phyloP scores from a whole-genome alignment of 92 coral and sea anemone species.

The Paramuricea clavata region DNA sequence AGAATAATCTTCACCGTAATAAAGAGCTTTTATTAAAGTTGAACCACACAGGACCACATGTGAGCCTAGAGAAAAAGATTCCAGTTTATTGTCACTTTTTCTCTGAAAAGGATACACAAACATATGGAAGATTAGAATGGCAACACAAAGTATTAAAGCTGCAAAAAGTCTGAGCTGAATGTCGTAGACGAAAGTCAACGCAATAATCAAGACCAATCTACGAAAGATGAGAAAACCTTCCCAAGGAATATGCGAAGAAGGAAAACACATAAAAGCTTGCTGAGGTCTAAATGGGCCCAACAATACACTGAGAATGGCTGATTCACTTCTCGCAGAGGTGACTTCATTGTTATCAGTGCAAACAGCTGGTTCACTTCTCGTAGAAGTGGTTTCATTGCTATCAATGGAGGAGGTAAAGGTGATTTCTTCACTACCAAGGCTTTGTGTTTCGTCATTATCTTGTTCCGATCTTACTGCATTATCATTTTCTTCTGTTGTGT shows the following conservation, averaged over 20 bases:
- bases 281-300: slow-evolving; percentile 28
- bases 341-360: not conserved
- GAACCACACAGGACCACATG: no score
- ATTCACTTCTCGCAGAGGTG: not conserved
- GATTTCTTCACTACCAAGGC: no score
- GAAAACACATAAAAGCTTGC: slow-evolving; percentile 15
- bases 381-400: not conserved
- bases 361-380: not conserved
- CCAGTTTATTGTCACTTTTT: not conserved
- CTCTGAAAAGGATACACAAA: not conserved
- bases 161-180: not conserved
- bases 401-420: not conserved
- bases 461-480: not conserved
- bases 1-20: no score
- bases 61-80: not conserved
- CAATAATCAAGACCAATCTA: slow-evolving; percentile 23
- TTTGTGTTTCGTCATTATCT: not conserved
- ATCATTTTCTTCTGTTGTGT: not conserved
- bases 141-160: not conserved
- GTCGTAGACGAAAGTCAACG: slow-evolving; percentile 25
- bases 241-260: slow-evolving; percentile 36
- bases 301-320: slow-evolving; percentile 17
- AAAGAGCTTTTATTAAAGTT: no score
- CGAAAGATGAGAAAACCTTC: slow-evolving; percentile 46
- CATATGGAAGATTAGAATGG: not conserved